Base-by-base conservation (phyloP, 2,888 invertebrate genomes). In the Agrotis ipsilon region DNA sequence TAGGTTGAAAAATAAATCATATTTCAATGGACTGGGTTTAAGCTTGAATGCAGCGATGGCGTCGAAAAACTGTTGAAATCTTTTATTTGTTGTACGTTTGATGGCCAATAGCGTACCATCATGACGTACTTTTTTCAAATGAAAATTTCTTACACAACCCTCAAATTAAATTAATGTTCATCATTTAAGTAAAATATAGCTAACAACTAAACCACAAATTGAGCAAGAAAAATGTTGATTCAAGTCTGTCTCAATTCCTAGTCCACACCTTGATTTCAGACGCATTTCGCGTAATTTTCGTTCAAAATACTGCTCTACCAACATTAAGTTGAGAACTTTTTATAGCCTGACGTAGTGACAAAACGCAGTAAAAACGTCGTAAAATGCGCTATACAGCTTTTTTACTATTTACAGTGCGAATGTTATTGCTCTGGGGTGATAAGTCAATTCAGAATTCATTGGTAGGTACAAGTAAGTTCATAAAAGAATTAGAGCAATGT, bases 361-460 rank as follows among this genome's bases (percentile, higher is more conserved):
- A 46, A 78, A 78, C 77, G 87, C 87, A 84, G 81, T 92, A 90
- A 92, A 92, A 91, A 72, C 49, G 78, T 88, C 89, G 88, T 93
- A 88, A 92, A 92, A 65, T 77, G 82, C 75, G 88, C 86, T 84
- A 84, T 86, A 82, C 78, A 68, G 80, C 83, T 86, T 89, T 89
- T 88, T 88, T 86, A 84, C 81, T 84, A 85, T 88, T 88, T 87
- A 86, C 84, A 83, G 82, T 86, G 83, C 83, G 87, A 86, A 88
- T 86, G 88, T 88, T 87, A 90, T 87, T 84, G 85, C 86, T 74
- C 72, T 62, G 69, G 72, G 71, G 61, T 75, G 72, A 67, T 70
- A 83, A 81, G 76, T 82, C 80, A 78, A 81, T 83, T 83, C 70
- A 70, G 79, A 75, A 78, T 78, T 81, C 75, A 82, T 74, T 80